phyloP scores from a whole-genome alignment of 2,113 vertebrate genomes.

The Poeciliopsis turrubarensis region DNA sequence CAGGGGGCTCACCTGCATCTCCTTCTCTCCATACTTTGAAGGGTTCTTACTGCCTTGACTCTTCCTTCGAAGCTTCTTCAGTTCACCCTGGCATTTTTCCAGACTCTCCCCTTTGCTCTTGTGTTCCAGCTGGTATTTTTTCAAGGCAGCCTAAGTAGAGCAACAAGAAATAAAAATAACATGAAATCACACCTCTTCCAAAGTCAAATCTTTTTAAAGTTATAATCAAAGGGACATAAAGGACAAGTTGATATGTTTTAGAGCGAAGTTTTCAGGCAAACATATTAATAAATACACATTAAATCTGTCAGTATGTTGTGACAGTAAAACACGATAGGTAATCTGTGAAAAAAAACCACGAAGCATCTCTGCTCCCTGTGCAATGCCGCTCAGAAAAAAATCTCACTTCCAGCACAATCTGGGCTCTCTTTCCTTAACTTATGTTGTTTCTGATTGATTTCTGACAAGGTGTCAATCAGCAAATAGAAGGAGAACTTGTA shows the following conservation, averaged over 20 bases:
- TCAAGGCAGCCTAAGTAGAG: slow-evolving; percentile 89
- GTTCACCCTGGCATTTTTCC: slow-evolving; percentile 94
- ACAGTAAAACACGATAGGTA: no score
- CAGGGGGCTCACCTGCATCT: slow-evolving; percentile 89
- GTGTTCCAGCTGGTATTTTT: slow-evolving; percentile 97
- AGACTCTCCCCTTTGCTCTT: slow-evolving; percentile 93
- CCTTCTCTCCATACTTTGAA: slow-evolving; percentile 97
- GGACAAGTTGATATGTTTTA: not conserved
- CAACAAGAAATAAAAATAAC: slow-evolving; percentile 31
- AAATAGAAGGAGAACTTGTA: no score
- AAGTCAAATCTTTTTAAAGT: slow-evolving; percentile 1
- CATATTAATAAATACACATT: not conserved
- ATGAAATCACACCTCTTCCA: slow-evolving; percentile 18
- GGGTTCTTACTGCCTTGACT: slow-evolving; percentile 99
- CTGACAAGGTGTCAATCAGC: no score
- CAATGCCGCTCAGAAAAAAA: no score
- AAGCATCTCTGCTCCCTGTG: no score
- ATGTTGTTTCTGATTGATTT: no score
- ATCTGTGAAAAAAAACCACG: no score
- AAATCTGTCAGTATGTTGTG: no score
- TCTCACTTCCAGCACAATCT: no score
- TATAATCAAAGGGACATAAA: not conserved
- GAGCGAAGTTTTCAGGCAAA: not conserved
- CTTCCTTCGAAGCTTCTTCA: slow-evolving; percentile 98
- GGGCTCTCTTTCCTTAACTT: no score